phyloP scores from a whole-genome alignment of 2,797 vertebrate species.

The Buceros bicornis region DNA sequence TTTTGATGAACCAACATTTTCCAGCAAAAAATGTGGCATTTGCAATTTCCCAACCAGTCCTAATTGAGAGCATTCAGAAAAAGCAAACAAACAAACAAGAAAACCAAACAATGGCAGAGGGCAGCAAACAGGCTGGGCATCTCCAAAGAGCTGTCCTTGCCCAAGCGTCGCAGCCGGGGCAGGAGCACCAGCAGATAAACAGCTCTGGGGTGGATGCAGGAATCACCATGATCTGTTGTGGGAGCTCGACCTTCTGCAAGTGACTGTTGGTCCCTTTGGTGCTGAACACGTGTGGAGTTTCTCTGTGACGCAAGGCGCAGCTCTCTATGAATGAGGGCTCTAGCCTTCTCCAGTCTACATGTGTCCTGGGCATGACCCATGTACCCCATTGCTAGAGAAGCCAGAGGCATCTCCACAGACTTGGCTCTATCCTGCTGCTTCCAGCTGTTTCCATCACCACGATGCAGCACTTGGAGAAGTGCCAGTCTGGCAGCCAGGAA shows the following conservation, averaged over 20 bases:
- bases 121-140: background rate
- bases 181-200: background rate
- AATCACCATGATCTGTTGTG: background rate
- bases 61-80: slow-evolving; percentile 64
- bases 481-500: background rate
- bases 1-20: slow-evolving; percentile 64
- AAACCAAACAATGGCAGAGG: slow-evolving; percentile 42
- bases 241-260: background rate
- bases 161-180: fast-evolving
- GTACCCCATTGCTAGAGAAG: background rate
- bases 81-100: slow-evolving; percentile 51
- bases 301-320: background rate
- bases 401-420: background rate
- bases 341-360: fast-evolving
- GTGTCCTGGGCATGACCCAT: background rate
- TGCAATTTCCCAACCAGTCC: slow-evolving; percentile 47
- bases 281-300: fast-evolving
- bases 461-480: background rate
- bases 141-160: background rate
- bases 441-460: background rate
- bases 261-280: background rate
- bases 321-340: background rate
- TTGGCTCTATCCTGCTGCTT: background rate
- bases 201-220: background rate
- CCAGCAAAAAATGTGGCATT: slow-evolving; percentile 41